Conservation (phyloP, 2,888 invertebrate genomes). For the Aphodius granarius region DNA sequence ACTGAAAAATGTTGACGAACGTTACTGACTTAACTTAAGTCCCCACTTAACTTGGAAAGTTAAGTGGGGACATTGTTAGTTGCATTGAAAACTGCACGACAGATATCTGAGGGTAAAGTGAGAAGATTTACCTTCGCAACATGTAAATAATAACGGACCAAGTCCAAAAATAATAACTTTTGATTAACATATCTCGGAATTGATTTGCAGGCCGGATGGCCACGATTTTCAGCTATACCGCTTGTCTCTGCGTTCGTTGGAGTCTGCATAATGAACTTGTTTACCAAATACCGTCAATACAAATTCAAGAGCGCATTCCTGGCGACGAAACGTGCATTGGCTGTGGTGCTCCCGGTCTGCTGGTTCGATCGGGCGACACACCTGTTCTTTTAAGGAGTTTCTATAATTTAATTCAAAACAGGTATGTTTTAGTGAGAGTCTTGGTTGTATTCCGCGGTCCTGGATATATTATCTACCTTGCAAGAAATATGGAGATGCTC, state of each 20-base stretch:
- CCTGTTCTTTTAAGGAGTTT: conserved; percentile 37
- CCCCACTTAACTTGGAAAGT: too few species aligned
- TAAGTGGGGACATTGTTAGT: too few species aligned
- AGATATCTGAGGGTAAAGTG: too few species aligned
- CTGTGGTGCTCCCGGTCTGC: conserved; percentile 17
- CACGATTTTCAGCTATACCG: background rate
- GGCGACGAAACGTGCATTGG: background rate
- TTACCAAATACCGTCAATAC: background rate
- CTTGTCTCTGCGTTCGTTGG: background rate
- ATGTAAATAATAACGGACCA: background rate
- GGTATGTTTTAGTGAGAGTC: conserved; percentile 33
- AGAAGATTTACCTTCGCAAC: too few species aligned
- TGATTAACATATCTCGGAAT: background rate
- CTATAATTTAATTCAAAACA: conserved; percentile 37
- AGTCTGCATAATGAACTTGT: conserved; percentile 6
- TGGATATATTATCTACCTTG: conserved; percentile 23
- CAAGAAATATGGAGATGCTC: conserved; percentile 24
- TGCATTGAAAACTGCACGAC: too few species aligned
- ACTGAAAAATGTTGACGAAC: too few species aligned
- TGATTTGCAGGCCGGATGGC: background rate
- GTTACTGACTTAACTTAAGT: too few species aligned
- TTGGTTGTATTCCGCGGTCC: conserved; percentile 3
- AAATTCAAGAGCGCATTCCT: background rate
- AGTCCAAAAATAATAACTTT: background rate
- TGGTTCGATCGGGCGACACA: conserved; percentile 31